Evolutionary conservation across 2,888 invertebrate species (phyloP).

Genomic region (Drosophila fungiperda): DNA sequence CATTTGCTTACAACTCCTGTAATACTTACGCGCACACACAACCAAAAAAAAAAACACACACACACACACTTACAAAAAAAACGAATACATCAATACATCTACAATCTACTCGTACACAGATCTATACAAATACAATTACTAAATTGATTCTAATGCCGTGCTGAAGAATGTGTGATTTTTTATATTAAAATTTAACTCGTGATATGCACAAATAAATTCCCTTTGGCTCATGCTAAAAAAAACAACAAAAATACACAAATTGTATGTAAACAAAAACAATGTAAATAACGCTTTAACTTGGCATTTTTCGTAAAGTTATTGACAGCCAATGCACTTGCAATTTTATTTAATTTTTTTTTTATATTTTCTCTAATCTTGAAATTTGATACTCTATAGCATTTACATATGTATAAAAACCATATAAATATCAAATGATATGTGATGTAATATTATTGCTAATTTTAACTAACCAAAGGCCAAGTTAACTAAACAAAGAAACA

Average conservation of each 20-base stretch:
- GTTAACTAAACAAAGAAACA: constrained; percentile 83
- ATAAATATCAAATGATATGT: constrained; percentile 66
- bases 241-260: constrained; percentile 15
- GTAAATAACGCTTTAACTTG: constrained; percentile 77
- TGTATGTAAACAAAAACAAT: constrained; percentile 32
- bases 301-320: constrained; percentile 45
- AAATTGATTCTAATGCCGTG: constrained; percentile 66
- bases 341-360: constrained; percentile 55
- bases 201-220: constrained; percentile 50
- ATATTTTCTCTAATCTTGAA: constrained; percentile 52
- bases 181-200: constrained; percentile 40
- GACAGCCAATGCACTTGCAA: constrained; percentile 77
- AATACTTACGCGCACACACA: constrained; percentile 30
- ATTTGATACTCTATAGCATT: constrained; percentile 69
- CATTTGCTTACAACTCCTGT: constrained; percentile 62
- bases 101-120: constrained; percentile 7
- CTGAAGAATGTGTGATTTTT: constrained; percentile 52
- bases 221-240: constrained; percentile 37
- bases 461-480: constrained; percentile 86
- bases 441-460: constrained; percentile 82
- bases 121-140: constrained; percentile 44
- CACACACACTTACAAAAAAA: constrained; percentile 6
- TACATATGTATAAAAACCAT: constrained; percentile 69
- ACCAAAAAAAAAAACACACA: constrained; percentile 15
- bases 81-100: not conserved